Base-by-base conservation (phyloP, 2,797 vertebrate genomes). In the Acanthopagrus latus region DNA sequence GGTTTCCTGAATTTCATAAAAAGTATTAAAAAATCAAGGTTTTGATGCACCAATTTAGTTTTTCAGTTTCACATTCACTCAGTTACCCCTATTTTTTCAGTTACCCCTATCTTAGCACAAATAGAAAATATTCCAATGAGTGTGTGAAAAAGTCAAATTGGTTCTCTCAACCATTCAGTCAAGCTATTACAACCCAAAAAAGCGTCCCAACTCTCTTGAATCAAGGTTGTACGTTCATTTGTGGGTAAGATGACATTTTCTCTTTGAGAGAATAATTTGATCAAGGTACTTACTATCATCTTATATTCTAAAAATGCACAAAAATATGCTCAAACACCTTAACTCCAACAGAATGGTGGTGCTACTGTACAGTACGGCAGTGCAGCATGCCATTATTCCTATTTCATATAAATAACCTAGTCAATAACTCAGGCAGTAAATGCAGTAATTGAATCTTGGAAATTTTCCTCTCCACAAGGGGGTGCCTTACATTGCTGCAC, bases 391-490 rank as follows among this genome's bases (percentile, higher is more conserved):
- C 38, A 38, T 38, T 38, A 38, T 38, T 38, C 20, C 43, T 52
- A 1, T 57, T 65, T 50, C 7, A 21, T 17, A 43, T 58, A 33
- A 17, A 69, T 58, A 64, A 16, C 7, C 54, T 2, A 48, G 5
- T 33, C 2, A 62, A 64, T 69, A 43, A 44, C 2, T 48, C n/a
- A 9, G 20, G 41, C 10, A 20, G n/a, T 33, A 27, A 60, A 60
- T 59, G 12, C 18, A 52, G 9, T 41, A 51, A 16, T 29, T 69
- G 20, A 74, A 70, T 67, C 58, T 43, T 69, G 23, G 52, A 71
- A 46, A 48, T 69, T 8, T 68, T 51, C 78, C 64, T 85, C 82
- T 86, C 91, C 93, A 93, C 91, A 82, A 93, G 91, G 89, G 91
- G 94, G 91, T 72, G 86, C 71, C 71, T 91, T 51, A 79, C 58